These are phyloP conservation scores for Atta cephalotes DNA, from an alignment of 1,140 invertebrate genomes.

Conservation along the genomic window DNA sequence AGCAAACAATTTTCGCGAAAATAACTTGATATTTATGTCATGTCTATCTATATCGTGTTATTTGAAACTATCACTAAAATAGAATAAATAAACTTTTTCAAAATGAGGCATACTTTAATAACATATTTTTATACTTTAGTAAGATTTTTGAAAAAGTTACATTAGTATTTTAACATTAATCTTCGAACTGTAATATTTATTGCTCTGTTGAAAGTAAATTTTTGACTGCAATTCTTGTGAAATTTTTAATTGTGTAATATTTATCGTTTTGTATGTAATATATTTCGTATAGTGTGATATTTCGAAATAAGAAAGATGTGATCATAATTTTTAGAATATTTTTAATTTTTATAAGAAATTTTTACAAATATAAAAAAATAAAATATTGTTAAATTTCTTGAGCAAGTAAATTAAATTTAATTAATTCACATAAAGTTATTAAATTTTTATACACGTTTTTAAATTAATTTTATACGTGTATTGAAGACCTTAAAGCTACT, in stretches of 20 bases:
- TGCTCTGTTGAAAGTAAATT: not conserved
- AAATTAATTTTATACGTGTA: not conserved
- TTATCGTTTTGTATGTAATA: not conserved
- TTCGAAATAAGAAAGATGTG: not conserved
- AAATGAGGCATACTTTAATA: not conserved
- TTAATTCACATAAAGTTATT: not conserved
- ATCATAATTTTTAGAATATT: not conserved
- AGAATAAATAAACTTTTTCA: not conserved
- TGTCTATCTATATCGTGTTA: not conserved
- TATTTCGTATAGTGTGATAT: not conserved
- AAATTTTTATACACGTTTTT: not conserved
- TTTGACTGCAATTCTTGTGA: not conserved
- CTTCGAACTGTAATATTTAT: not conserved
- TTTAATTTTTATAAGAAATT: not conserved
- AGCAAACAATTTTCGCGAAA: not conserved
- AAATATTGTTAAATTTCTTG: not conserved
- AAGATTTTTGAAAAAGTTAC: not conserved
- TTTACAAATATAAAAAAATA: not conserved
- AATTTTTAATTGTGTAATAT: slow-evolving; percentile 6
- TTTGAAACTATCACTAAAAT: not conserved
- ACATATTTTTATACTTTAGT: not conserved
- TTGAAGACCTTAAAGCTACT: not conserved
- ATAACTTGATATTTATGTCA: not conserved
- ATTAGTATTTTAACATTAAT: not conserved
- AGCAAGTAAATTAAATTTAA: not conserved